Evolutionary conservation across 1,140 invertebrate genomes (phyloP).

Genomic region (Alviniconcha marisindica): DNA sequence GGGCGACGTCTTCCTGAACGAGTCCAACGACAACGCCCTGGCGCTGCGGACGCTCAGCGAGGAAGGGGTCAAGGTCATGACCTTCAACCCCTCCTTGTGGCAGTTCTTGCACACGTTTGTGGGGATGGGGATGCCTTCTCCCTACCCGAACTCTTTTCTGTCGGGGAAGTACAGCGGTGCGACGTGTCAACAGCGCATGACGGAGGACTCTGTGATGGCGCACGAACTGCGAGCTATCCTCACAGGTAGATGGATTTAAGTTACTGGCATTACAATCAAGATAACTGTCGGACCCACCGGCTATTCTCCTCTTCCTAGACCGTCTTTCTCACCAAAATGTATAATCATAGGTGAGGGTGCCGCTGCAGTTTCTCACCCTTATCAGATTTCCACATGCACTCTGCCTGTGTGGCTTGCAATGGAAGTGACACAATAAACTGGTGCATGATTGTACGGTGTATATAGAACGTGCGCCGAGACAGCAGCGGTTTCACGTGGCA

Average conservation of each 20-base stretch:
- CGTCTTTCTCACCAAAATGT: no score
- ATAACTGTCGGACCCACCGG: not conserved
- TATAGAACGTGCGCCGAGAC: no score
- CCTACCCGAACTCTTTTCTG: conserved; percentile 27
- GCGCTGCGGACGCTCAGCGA: conserved; percentile 23
- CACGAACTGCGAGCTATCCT: conserved; percentile 32
- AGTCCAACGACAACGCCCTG: conserved; percentile 42
- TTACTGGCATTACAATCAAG: not conserved
- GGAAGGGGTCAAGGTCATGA: conserved; percentile 37
- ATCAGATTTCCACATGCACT: no score
- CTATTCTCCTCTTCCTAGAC: no score
- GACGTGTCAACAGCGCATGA: conserved; percentile 7
- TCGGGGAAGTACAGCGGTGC: conserved; percentile 18
- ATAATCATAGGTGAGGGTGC: no score
- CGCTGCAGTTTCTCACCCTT: no score
- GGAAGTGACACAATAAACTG: no score
- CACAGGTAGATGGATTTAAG: no score
- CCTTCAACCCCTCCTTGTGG: conserved; percentile 39
- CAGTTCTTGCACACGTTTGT: conserved; percentile 43
- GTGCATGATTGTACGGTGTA: no score
- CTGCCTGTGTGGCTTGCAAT: no score
- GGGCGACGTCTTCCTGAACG: conserved; percentile 35
- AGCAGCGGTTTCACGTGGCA: no score
- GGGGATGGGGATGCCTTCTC: conserved; percentile 33
- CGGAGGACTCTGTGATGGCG: conserved; percentile 33